Percentiles rank a stretch among this genome's conserved stretches.
Conservation (phyloP, 2,888 invertebrate genomes). For the Raillietiella orientalis region DNA sequence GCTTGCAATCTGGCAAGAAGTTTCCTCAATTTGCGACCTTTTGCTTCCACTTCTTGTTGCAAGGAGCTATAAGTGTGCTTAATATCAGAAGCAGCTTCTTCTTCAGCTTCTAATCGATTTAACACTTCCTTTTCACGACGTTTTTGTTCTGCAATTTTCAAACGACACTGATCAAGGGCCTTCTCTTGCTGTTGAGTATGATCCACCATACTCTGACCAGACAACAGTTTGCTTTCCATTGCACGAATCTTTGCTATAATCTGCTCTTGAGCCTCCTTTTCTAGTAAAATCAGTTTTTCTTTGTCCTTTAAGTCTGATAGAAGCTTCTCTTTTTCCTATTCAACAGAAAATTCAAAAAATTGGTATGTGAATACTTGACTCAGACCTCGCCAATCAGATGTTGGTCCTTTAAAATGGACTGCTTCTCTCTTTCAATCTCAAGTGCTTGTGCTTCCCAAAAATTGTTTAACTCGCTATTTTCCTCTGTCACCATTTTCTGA, state of each 20-base stretch:
- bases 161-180: constrained; percentile 45
- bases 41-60: constrained; percentile 87
- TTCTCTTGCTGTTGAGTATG: constrained; percentile 79
- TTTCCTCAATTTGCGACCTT: constrained; percentile 71
- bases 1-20: constrained; percentile 47
- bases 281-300: constrained; percentile 22
- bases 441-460: constrained; percentile 16
- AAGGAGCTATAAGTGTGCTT: constrained; percentile 64
- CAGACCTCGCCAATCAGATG: constrained; percentile 12
- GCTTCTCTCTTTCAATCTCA: not conserved
- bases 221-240: constrained; percentile 73
- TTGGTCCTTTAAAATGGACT: constrained; percentile 13
- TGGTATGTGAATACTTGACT: not conserved
- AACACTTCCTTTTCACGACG: constrained; percentile 59
- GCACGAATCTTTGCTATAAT: constrained; percentile 41
- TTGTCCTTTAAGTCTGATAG: constrained; percentile 24
- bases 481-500: constrained; percentile 14
- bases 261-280: constrained; percentile 21
- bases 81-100: constrained; percentile 64
- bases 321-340: constrained; percentile 19
- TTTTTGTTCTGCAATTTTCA: constrained; percentile 66
- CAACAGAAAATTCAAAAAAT: constrained; percentile 3
- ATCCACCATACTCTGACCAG: constrained; percentile 76
- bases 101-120: constrained; percentile 68
- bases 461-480: constrained; percentile 13